Evolutionary conservation across 2,888 invertebrate species (phyloP), one percentile per base, ranked within the genome.

Genomic region (Perithous albicinctus): DNA sequence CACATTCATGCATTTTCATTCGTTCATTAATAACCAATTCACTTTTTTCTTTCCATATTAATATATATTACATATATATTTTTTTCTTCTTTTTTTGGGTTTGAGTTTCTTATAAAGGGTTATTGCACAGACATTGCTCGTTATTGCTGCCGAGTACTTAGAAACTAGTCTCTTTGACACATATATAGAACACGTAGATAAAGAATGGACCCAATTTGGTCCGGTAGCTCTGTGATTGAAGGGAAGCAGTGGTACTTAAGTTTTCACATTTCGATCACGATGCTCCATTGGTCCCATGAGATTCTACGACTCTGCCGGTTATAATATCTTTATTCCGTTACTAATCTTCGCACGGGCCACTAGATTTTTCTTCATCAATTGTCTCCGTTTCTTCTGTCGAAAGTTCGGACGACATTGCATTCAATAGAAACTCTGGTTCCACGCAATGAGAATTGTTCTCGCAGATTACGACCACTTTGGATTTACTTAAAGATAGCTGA

Each of bases 71-170:
- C 64, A 32, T 72, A 41, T 51, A 29, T 38, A 51, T 73, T 29
- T 61, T 15, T 66, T 67, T 64, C 10, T 48, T n/a, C n/a, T n/a
- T n/a, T n/a, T 66, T 35, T 41, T 46, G 67, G 29, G 3, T 63
- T 63, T 26, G 64, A 77, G 84, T 84, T 81, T 82, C 84, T 86
- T 86, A 84, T 84, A 67, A 72, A 79, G 70, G 86, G 86, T 87
- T 87, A 87, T 90, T 89, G 87, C 87, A 89, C 87, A 88, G 85
- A 88, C 85, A 86, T 88, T 85, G 87, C 81, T 88, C 84, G 83
- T 90, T 91, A 91, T 90, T 90, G 90, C 89, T 90, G 86, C 72
- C 80, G 87, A 87, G 81, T 84, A 81, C 59, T 84, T 87, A 84
- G 74, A 82, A 79, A 85, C 86, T 80, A 80, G 12, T 48, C 43